Base-by-base conservation (phyloP, 1,140 invertebrate genomes). In the Hydropsyche tenuis region DNA sequence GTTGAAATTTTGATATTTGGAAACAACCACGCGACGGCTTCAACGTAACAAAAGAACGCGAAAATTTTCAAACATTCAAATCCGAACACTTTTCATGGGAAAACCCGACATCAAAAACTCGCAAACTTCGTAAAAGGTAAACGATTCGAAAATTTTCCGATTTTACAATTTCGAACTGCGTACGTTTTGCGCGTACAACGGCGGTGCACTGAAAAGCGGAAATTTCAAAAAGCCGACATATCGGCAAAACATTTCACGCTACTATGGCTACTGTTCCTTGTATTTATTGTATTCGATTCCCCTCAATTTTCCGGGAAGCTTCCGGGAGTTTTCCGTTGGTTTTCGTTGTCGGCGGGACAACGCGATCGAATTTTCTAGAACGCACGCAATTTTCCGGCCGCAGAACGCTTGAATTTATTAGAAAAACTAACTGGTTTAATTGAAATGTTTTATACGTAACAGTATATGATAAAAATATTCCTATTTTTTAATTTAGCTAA, bases 221-320 rank as follows among this genome's bases (percentile, higher is more conserved):
- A 22, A 30, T 6, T 51, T 20, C 20, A 6, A 25, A 14, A 48
- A 37, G 22, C 37, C 22, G 23, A 18, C 12, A 22, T 70, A 70
- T 70, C 37, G 68, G 68, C 30, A 46, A 70, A 70, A 70, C 43
- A 22, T 23, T 9, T 7, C 30, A 27, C 51, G 68, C 48, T 56
- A 42, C 68, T 56, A 70, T 70, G 68, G 27, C 9, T 70, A 70
- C 68, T n/a, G 16, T 18, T 60, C 56, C 56, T 60, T 60, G 23
- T 60, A 25, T 60, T 25, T 23, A 37, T 37, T 37, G 30, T 37
- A 9, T 37, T 37, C 3, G 3, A 9, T 37, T 37, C 30, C 46
- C 46, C 18, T 51, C 63, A 14, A 11, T 22, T 42, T 43, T 65
- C 16, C 63, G n/a, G 18, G 63, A 65, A 43, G 20, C n/a, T 65